These are phyloP conservation scores for Hydroisotoma schaefferi DNA, from an alignment of 2,888 invertebrate species.

Conservation along the genomic window DNA sequence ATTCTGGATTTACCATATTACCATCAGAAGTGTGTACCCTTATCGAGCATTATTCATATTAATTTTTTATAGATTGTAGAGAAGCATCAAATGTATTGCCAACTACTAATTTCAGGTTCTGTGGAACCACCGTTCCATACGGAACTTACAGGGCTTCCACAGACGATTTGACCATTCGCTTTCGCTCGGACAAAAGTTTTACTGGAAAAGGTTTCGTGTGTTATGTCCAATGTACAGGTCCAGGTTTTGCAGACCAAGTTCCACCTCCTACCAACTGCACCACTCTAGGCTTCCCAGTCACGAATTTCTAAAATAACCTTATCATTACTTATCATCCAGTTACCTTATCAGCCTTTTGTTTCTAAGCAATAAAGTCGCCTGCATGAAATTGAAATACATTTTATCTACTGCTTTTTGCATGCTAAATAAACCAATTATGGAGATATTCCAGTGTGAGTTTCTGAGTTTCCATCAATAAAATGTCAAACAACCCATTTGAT, in stretches of 20 bases:
- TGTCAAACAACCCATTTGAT: too few relatives aligned
- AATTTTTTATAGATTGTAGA: not conserved
- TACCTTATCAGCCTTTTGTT: too few relatives aligned
- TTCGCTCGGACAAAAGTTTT: conserved; percentile 26
- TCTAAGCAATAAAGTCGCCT: too few relatives aligned
- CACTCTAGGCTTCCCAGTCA: too few relatives aligned
- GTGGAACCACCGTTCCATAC: conserved; percentile 33
- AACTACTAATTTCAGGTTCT: conserved; percentile 36
- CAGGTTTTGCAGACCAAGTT: conserved; percentile 18
- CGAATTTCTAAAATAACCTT: too few relatives aligned
- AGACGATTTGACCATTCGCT: conserved; percentile 29
- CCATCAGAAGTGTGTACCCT: conserved; percentile 33
- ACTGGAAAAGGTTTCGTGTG: conserved; percentile 39
- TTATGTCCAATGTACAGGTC: conserved; percentile 28
- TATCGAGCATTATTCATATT: not conserved
- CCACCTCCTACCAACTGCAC: too few relatives aligned
- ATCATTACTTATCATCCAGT: too few relatives aligned
- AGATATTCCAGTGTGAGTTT: too few relatives aligned
- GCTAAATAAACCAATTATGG: too few relatives aligned
- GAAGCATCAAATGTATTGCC: not conserved
- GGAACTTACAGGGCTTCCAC: conserved; percentile 32
- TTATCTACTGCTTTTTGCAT: too few relatives aligned
- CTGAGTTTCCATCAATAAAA: too few relatives aligned
- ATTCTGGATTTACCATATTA: conserved; percentile 32
- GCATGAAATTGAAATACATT: too few relatives aligned